Evolutionary conservation across 2,888 invertebrate species (phyloP).

Genomic region (Scaptomyza cyrtandrae): DNA sequence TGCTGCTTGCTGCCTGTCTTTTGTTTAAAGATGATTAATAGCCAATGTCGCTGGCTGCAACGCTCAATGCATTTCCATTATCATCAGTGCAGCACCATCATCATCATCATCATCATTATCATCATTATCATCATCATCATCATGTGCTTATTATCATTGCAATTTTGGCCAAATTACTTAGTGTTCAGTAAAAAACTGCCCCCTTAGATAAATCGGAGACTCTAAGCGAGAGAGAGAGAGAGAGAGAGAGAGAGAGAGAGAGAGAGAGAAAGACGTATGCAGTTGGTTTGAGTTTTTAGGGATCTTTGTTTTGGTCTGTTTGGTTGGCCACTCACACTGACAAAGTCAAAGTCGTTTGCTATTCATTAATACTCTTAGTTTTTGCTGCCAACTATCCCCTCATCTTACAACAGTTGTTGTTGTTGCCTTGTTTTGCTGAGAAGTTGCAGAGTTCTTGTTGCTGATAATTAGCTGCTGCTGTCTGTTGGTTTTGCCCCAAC

Average conservation of each 20-base stretch:
- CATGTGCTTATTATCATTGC: slow-evolving; percentile 28
- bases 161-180: slow-evolving; percentile 72
- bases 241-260: no score
- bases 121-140: slow-evolving; percentile 33
- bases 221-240: no score
- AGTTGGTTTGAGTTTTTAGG: neutral
- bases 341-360: slow-evolving; percentile 79
- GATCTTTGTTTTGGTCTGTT: slow-evolving; percentile 32
- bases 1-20: slow-evolving; percentile 63
- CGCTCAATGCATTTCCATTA: slow-evolving; percentile 78
- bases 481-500: slow-evolving; percentile 74
- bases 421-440: slow-evolving; percentile 44
- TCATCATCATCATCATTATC: slow-evolving; percentile 31
- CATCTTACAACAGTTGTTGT: slow-evolving; percentile 18
- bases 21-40: slow-evolving; percentile 83
- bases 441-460: slow-evolving; percentile 66
- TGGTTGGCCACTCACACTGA: slow-evolving; percentile 48
- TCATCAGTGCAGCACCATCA: slow-evolving; percentile 54
- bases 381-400: slow-evolving; percentile 37
- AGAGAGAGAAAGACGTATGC: no score
- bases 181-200: slow-evolving; percentile 62
- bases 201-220: slow-evolving; percentile 14
- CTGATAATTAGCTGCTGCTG: slow-evolving; percentile 77
- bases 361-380: slow-evolving; percentile 80
- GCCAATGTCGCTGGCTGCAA: slow-evolving; percentile 75